Percentiles rank a stretch among this genome's conserved stretches.
Evolutionary conservation across 2,888 invertebrate species (phyloP).

Genomic region (Drosophila subquinaria): DNA sequence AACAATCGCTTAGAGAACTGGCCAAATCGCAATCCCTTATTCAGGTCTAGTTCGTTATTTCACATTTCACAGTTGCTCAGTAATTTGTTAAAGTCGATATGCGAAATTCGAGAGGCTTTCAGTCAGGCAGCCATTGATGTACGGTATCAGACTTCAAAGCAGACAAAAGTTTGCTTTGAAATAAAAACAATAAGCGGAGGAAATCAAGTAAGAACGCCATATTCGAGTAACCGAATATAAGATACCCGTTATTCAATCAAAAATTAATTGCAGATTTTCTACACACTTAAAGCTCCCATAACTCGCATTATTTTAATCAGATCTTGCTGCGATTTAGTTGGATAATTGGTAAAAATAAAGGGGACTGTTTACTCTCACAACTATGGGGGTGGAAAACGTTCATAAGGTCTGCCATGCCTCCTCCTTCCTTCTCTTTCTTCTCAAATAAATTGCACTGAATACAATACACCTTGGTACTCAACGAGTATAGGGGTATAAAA

Average conservation of each 20-base stretch:
- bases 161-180: conserved; percentile 62
- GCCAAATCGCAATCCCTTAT: background rate
- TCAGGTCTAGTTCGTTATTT: conserved; percentile 1
- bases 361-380: no score
- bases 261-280: no score
- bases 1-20: conserved; percentile 28
- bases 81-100: conserved; percentile 16
- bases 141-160: conserved; percentile 43
- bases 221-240: background rate
- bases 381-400: no score
- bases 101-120: conserved; percentile 27
- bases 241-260: background rate
- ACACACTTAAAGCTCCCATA: no score
- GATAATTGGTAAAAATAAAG: no score
- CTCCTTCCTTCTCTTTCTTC: background rate
- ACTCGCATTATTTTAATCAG: no score
- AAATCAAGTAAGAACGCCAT: background rate
- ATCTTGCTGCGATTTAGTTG: no score
- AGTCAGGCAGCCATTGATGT: conserved; percentile 6
- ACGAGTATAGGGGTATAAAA: background rate
- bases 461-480: background rate
- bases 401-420: background rate
- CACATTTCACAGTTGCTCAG: conserved; percentile 9
- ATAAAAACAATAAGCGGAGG: conserved; percentile 46
- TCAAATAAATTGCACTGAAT: conserved; percentile 25